phyloP scores from a whole-genome alignment of 2,888 invertebrate genomes.

The Aphrophora alni region DNA sequence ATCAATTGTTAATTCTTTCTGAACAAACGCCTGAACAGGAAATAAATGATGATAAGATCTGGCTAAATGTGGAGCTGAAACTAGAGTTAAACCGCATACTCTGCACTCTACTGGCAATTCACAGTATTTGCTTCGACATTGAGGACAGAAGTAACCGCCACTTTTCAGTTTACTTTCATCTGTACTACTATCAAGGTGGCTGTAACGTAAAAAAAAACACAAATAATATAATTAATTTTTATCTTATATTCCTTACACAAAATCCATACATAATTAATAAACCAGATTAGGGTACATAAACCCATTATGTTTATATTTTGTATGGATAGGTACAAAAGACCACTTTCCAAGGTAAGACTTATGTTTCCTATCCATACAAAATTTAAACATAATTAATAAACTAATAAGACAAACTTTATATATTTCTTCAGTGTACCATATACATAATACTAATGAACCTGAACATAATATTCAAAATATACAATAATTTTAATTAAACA shows the following conservation, averaged over 20 bases:
- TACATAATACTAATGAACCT: too few species aligned
- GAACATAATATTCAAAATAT: too few species aligned
- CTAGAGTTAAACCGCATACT: conserved; percentile 93
- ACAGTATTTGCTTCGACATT: conserved; percentile 97
- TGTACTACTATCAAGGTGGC: conserved; percentile 73
- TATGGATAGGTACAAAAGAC: too few species aligned
- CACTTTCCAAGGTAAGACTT: too few species aligned
- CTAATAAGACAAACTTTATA: too few species aligned
- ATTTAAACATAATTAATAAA: too few species aligned
- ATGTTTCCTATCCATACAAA: too few species aligned
- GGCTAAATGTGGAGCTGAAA: conserved; percentile 97
- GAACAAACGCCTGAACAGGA: conserved; percentile 85
- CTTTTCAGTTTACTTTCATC: conserved; percentile 70
- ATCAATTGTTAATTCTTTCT: conserved; percentile 62
- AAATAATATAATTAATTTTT: conserved; percentile 14
- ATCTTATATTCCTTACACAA: conserved; percentile 14
- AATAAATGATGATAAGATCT: conserved; percentile 97
- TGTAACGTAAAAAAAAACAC: conserved; percentile 57
- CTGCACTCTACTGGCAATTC: conserved; percentile 97
- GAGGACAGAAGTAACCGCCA: conserved; percentile 89
- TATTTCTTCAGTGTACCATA: too few species aligned
- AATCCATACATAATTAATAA: background rate
- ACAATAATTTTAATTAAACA: too few species aligned
- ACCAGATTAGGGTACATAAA: background rate
- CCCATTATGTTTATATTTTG: background rate